Evolutionary conservation across 2,113 vertebrate genomes (phyloP), one percentile per base, ranked within the genome.

Genomic region (Datnioides undecimradiatus): DNA sequence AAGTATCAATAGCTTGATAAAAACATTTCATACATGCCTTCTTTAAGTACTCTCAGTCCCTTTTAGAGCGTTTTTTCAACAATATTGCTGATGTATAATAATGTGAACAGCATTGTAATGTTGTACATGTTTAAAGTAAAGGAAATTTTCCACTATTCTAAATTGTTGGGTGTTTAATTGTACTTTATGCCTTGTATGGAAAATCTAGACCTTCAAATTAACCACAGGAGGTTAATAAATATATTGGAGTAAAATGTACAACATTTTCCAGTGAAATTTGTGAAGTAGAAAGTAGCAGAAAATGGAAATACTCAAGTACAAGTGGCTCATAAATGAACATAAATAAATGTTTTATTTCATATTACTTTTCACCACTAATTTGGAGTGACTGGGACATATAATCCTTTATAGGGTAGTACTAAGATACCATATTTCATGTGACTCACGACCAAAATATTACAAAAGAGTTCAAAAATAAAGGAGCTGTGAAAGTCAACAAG

Each of bases 391-490:
- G 1, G 3, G 19, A 25, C 27, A 25, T 16, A 16, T 31, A 25
- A 41, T 63, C 43, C 46, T 62, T 33, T 25, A 16, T 27, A 34
- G 17, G 27, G 45, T 4, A 48, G 25, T 59, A 38, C 60, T 63
- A 70, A 21, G 49, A 64, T 27, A 14, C 41, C 25, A 51, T 49
- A 40, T 25, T 46, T 51, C 10, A 63, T 67, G 45, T 71, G 68
- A 77, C 36, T 49, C 13, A n/a, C 54, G 55, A 73, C 38, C 29
- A 52, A 79, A 79, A 65, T 71, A 79, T 55, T 2, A n/a, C 46
- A 46, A 58, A 41, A 63, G 6, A 34, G 12, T 5, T 29, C 19
- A 57, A 38, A 57, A 38, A 58, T 40, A 43, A 21, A 72, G 40
- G 11, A 49, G 63, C 58, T 1, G 1, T 66, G 43, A 67, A 73